Conservation (phyloP, 2,113 vertebrate species). For the Lasiurus borealis region DNA sequence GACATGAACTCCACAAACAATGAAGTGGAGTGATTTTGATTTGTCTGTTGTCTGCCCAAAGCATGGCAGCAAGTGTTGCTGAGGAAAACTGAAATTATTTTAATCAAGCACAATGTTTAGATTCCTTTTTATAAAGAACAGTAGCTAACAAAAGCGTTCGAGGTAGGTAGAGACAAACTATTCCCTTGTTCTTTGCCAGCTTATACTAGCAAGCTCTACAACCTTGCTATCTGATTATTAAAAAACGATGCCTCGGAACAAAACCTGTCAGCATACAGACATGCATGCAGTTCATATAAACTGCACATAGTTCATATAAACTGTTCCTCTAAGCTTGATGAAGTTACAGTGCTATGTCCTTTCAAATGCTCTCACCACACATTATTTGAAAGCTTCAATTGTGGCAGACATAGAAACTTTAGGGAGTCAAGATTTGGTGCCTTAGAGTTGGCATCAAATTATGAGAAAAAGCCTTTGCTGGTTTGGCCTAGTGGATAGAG, state of each 20-base stretch:
- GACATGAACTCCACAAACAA: neutral
- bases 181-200: neutral
- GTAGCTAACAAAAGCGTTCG: neutral
- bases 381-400: neutral
- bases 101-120: neutral
- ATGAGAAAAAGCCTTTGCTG: neutral
- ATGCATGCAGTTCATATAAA: neutral
- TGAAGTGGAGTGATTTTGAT: neutral
- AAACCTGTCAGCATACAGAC: neutral
- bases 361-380: neutral
- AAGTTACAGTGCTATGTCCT: neutral
- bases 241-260: neutral
- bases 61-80: neutral
- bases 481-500: too few relatives aligned
- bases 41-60: neutral
- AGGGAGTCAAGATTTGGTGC: neutral
- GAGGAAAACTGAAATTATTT: neutral
- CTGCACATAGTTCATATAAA: neutral
- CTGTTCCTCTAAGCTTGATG: neutral
- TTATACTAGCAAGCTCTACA: neutral
- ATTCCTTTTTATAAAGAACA: neutral
- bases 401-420: neutral
- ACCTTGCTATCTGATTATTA: neutral
- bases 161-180: neutral
- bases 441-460: neutral